Percentiles rank a stretch among this genome's conserved stretches.
These are phyloP conservation scores for Arizona elegans DNA, from an alignment of 2,113 vertebrate species.

Conservation along the genomic window DNA sequence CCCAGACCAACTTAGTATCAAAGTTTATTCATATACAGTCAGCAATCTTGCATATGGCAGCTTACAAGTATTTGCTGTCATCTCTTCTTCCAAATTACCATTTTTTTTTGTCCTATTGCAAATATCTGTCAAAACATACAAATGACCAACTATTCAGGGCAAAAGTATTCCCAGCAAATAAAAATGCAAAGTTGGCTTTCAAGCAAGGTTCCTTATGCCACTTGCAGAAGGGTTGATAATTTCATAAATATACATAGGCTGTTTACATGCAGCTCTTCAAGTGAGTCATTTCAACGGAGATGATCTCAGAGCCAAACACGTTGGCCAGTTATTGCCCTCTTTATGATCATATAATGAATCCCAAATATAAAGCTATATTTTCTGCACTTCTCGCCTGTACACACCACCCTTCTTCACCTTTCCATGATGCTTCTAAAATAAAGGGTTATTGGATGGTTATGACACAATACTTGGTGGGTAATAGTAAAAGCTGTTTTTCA, in stretches of 20 bases:
- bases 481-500: not conserved
- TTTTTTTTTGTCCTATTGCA: slow-evolving; percentile 21
- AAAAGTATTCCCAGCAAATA: slow-evolving; percentile 22
- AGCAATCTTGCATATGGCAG: not conserved
- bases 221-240: not conserved
- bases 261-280: not conserved
- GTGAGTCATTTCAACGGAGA: not conserved
- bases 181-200: slow-evolving; percentile 1
- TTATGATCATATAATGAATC: not conserved
- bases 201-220: not conserved
- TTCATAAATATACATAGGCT: slow-evolving; percentile 11
- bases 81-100: slow-evolving; percentile 11
- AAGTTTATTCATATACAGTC: slow-evolving; percentile 3
- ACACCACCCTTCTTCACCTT: not conserved
- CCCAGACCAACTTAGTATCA: not conserved
- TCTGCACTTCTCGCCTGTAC: not conserved
- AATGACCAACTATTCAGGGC: slow-evolving; percentile 1
- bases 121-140: not conserved
- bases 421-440: not conserved
- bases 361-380: not conserved
- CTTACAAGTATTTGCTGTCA: slow-evolving; percentile 22
- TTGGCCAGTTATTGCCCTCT: not conserved
- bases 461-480: not conserved
- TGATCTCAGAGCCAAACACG: not conserved
- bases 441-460: not conserved